A percentile compares a stretch with the other conserved stretches of the same genome.
Conservation (phyloP, 2,797 vertebrate genomes). For the Hippopotamyrus pictus region DNA sequence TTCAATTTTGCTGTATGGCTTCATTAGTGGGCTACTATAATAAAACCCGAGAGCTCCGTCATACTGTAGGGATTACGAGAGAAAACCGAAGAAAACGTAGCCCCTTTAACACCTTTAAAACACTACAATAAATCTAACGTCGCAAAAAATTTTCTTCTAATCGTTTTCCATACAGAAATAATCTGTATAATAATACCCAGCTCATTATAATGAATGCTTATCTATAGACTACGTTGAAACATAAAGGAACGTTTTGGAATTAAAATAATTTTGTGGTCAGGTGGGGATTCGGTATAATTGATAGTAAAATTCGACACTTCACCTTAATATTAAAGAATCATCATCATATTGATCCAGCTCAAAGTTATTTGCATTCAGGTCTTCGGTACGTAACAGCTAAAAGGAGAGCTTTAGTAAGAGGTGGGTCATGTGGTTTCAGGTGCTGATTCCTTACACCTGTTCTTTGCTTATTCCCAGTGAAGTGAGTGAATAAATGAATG, state of each 20-base stretch:
- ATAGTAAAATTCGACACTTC: background rate
- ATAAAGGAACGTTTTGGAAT: background rate
- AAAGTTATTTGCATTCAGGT: background rate
- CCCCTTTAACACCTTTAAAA: background rate
- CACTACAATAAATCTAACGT: background rate
- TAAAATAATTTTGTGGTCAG: background rate
- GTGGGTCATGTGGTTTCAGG: background rate
- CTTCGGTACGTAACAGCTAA: background rate
- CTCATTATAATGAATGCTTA: background rate
- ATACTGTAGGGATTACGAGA: background rate
- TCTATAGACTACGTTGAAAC: background rate
- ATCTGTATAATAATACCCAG: background rate
- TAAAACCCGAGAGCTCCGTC: background rate
- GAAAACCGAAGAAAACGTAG: background rate
- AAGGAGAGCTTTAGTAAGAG: background rate
- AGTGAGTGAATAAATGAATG: background rate
- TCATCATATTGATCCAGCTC: background rate
- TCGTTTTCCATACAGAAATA: background rate
- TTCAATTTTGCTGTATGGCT: background rate
- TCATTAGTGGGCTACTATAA: background rate
- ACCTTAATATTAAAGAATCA: background rate
- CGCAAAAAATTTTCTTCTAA: background rate
- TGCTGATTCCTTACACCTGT: background rate
- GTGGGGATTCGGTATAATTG: background rate
- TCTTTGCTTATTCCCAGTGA: background rate